These are phyloP conservation scores for Andrena flavipes DNA, from an alignment of 2,888 invertebrate genomes.

Conservation along the genomic window DNA sequence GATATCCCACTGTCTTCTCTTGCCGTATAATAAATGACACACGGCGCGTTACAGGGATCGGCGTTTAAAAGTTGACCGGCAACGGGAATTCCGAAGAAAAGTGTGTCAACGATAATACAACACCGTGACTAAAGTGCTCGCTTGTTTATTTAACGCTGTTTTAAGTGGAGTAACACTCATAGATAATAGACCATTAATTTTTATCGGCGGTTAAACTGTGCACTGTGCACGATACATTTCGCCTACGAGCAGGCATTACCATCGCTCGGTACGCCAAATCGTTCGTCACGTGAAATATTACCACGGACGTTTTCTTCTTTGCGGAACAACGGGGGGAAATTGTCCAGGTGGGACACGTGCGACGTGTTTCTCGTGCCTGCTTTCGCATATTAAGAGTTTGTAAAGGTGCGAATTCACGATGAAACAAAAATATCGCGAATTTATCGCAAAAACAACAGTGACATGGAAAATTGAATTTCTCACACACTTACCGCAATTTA, in stretches of 20 bases:
- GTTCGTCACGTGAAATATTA: constrained; percentile 9
- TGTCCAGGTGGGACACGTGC: no score
- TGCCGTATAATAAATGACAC: constrained; percentile 28
- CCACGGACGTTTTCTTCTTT: not conserved
- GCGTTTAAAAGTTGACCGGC: constrained; percentile 34
- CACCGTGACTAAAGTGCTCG: constrained; percentile 45
- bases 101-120: constrained; percentile 59
- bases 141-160: constrained; percentile 48
- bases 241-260: constrained; percentile 10
- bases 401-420: no score
- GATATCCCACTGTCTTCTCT: constrained; percentile 8
- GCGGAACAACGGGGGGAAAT: not conserved
- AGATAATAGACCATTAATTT: constrained; percentile 66
- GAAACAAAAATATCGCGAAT: no score
- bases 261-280: constrained; percentile 7
- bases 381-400: no score
- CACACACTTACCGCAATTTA: no score
- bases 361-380: no score
- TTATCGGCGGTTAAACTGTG: constrained; percentile 62
- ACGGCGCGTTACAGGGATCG: constrained; percentile 13
- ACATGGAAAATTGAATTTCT: no score
- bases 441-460: no score
- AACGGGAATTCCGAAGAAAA: constrained; percentile 44
- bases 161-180: constrained; percentile 53
- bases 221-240: constrained; percentile 24